These are phyloP conservation scores for Abscondita cerata DNA, from an alignment of 2,888 invertebrate species.

Conservation along the genomic window DNA sequence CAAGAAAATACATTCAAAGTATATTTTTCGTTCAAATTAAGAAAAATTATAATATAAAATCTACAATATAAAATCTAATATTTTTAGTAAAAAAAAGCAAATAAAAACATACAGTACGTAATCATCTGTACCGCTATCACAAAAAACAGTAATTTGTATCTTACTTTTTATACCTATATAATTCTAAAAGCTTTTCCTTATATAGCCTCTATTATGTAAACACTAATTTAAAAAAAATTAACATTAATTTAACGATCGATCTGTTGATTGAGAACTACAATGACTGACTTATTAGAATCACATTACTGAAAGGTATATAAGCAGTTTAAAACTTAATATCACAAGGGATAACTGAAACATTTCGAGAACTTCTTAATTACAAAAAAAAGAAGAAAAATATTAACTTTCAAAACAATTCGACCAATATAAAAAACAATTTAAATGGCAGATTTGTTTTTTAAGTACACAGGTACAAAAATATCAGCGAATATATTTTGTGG, in stretches of 20 bases:
- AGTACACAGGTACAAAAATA: slow-evolving; percentile 34
- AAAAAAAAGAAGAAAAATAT: slow-evolving; percentile 5
- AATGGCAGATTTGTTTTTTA: slow-evolving; percentile 22
- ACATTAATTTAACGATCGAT: slow-evolving; percentile 14
- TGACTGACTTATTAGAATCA: slow-evolving; percentile 26
- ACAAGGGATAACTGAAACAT: slow-evolving; percentile 29
- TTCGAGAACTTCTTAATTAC: slow-evolving; percentile 12
- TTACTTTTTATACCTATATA: slow-evolving; percentile 14
- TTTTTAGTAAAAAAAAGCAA: slow-evolving; percentile 24
- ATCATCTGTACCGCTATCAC: slow-evolving; percentile 29
- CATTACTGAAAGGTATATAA: slow-evolving; percentile 24
- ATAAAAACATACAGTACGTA: slow-evolving; percentile 23
- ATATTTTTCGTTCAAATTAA: slow-evolving; percentile 15
- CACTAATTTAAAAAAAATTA: slow-evolving; percentile 17
- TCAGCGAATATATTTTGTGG: slow-evolving; percentile 27
- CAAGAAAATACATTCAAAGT: slow-evolving; percentile 2
- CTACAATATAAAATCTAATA: slow-evolving; percentile 25
- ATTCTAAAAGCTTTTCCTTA: slow-evolving; percentile 15
- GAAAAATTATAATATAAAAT: slow-evolving; percentile 32
- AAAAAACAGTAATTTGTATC: slow-evolving; percentile 29
- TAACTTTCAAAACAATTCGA: slow-evolving; percentile 14
- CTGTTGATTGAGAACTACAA: slow-evolving; percentile 14
- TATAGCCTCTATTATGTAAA: slow-evolving; percentile 27
- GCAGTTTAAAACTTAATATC: slow-evolving; percentile 29
- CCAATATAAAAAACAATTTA: slow-evolving; percentile 6